Evolutionary conservation across 1,140 invertebrate species (phyloP).

Genomic region (Nebria ingens): DNA sequence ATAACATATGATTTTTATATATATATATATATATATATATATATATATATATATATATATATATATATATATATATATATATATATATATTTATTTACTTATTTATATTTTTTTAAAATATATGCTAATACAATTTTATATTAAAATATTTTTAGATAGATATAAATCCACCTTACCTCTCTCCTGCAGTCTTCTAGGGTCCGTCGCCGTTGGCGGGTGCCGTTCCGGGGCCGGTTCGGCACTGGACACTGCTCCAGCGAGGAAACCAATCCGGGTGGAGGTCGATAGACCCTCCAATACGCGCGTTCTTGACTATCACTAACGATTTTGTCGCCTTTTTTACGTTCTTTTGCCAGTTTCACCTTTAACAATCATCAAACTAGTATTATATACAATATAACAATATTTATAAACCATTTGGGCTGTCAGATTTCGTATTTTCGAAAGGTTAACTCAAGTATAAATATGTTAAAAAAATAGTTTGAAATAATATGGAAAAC

Average conservation of each 20-base stretch:
- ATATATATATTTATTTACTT: neutral
- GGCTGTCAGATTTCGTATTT: too few relatives aligned
- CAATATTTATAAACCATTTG: too few relatives aligned
- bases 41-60: neutral
- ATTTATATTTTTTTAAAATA: neutral
- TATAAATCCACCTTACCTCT: constrained; percentile 46
- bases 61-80: neutral
- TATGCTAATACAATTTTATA: neutral
- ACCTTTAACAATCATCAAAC: constrained; percentile 42
- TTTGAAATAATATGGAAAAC: too few relatives aligned
- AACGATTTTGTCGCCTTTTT: constrained; percentile 92
- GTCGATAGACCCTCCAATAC: constrained; percentile 91
- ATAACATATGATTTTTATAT: too few relatives aligned
- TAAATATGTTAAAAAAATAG: too few relatives aligned
- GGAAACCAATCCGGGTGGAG: constrained; percentile 75
- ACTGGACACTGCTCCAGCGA: constrained; percentile 77
- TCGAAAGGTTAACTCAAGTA: too few relatives aligned
- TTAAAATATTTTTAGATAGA: neutral
- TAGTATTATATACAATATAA: too few relatives aligned
- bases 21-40: neutral
- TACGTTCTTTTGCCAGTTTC: constrained; percentile 79
- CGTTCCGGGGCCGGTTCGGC: constrained; percentile 57
- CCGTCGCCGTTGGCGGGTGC: constrained; percentile 48
- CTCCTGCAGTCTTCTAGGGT: constrained; percentile 65
- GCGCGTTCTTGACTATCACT: constrained; percentile 92